Evolutionary conservation across 2,113 vertebrate species (phyloP).

Genomic region (Tachycineta bicolor): DNA sequence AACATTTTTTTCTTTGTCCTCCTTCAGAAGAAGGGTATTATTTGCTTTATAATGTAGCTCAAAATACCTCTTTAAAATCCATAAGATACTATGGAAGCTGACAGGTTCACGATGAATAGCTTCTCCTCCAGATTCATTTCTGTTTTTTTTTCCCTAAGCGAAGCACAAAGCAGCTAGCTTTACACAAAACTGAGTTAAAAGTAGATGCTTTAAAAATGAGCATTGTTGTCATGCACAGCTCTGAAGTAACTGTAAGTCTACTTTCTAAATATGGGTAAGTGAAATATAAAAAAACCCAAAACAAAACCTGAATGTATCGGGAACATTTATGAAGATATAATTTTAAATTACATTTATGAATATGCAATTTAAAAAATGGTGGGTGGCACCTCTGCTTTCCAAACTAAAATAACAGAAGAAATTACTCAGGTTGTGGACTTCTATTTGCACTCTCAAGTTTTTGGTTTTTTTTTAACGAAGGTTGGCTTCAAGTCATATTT

Average conservation of each 20-base stretch:
- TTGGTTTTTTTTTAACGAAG: neutral
- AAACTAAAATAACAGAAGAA: neutral
- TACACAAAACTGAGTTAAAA: neutral
- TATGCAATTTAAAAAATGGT: neutral
- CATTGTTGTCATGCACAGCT: neutral
- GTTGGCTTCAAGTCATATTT: neutral
- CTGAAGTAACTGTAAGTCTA: neutral
- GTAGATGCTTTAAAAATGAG: neutral
- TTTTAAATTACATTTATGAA: neutral
- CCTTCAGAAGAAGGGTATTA: neutral
- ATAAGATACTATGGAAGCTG: neutral
- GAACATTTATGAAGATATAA: neutral
- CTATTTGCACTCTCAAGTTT: neutral
- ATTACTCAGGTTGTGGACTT: neutral
- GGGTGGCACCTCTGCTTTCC: neutral
- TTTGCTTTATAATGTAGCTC: neutral
- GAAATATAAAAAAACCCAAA: neutral
- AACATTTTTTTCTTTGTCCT: neutral
- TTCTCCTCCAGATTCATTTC: constrained; percentile 20
- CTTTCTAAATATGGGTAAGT: neutral
- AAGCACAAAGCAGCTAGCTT: neutral
- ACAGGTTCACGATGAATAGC: neutral
- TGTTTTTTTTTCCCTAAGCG: neutral
- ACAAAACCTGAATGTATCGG: neutral
- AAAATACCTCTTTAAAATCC: constrained; percentile 17